phyloP scores from a whole-genome alignment of 2,797 vertebrate genomes.

The Malacoraja senta region DNA sequence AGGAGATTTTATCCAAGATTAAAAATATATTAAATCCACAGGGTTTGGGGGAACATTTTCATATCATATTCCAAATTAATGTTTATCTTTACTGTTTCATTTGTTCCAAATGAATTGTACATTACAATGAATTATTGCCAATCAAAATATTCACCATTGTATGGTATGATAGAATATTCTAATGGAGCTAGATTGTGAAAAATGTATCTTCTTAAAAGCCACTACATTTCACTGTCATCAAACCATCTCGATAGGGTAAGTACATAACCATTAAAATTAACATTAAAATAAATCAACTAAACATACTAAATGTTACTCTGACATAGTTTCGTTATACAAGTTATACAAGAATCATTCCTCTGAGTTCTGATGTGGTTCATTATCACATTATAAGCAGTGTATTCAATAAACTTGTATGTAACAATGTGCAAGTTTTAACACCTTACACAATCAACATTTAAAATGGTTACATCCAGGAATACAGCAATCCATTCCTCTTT shows the following conservation, averaged over 20 bases:
- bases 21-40: background rate
- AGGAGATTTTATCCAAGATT: background rate
- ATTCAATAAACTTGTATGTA: background rate
- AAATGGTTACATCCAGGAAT: background rate
- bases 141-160: background rate
- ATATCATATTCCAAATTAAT: background rate
- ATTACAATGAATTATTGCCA: background rate
- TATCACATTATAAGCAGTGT: background rate
- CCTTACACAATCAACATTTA: background rate
- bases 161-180: background rate
- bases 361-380: background rate
- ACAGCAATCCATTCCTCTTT: background rate
- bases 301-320: background rate
- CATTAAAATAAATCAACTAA: background rate
- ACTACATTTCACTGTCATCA: background rate
- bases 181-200: background rate
- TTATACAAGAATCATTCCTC: background rate
- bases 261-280: background rate
- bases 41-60: background rate
- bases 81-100: background rate
- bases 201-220: background rate
- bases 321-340: background rate
- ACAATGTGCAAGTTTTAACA: background rate
- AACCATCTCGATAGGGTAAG: too few relatives aligned
- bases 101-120: background rate